Evolutionary conservation across 2,888 invertebrate genomes (phyloP).

Genomic region (Clivina fossor): DNA sequence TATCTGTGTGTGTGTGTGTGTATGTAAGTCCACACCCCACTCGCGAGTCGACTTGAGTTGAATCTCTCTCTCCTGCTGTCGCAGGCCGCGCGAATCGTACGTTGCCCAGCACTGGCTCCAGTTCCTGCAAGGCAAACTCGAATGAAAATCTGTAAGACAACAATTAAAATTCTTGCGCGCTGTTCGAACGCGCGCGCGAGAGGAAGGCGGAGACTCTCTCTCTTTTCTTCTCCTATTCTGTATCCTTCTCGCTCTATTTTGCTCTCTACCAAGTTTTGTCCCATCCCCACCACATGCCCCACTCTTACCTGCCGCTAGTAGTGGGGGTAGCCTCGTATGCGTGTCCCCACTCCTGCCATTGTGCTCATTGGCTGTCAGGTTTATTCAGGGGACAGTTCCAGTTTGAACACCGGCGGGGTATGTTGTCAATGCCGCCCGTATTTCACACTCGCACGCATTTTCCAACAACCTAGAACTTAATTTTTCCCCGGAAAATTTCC

Average conservation of each 20-base stretch:
- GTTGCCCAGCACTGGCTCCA: too few relatives aligned
- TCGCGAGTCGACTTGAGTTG: too few relatives aligned
- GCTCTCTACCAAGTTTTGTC: slow-evolving; percentile 49
- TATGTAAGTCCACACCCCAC: too few relatives aligned
- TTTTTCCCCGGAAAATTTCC: slow-evolving; percentile 9
- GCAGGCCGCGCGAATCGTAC: not conserved
- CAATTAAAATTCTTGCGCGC: slow-evolving; percentile 33
- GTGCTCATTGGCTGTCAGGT: slow-evolving; percentile 53
- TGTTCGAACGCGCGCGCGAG: slow-evolving; percentile 23
- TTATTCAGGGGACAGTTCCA: slow-evolving; percentile 55
- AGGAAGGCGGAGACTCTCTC: slow-evolving; percentile 10
- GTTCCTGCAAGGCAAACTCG: too few relatives aligned
- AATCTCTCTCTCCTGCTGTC: slow-evolving; percentile 1
- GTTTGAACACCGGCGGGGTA: slow-evolving; percentile 53
- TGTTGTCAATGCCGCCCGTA: slow-evolving; percentile 52
- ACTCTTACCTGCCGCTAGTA: not conserved
- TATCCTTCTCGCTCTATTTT: slow-evolving; percentile 45
- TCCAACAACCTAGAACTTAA: slow-evolving; percentile 29
- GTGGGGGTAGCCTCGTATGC: slow-evolving; percentile 4
- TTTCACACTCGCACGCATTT: slow-evolving; percentile 23
- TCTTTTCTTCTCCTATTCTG: slow-evolving; percentile 1
- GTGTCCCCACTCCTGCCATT: slow-evolving; percentile 18
- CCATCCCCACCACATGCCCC: slow-evolving; percentile 48
- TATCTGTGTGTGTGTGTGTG: too few relatives aligned
- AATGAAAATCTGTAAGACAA: slow-evolving; percentile 33